phyloP scores from a whole-genome alignment of 2,888 invertebrate genomes.

The Ochlodes sylvanus region DNA sequence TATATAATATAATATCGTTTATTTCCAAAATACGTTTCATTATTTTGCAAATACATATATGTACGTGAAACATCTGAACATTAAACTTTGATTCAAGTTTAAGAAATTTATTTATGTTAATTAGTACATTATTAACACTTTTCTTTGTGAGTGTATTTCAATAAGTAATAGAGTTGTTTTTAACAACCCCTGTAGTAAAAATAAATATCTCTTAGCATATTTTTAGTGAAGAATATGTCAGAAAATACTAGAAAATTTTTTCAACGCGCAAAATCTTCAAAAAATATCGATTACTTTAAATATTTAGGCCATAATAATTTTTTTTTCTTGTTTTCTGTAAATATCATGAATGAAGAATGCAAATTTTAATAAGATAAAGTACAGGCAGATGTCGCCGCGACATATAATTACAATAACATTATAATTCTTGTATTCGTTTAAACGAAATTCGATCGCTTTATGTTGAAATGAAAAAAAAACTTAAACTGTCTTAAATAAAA shows the following conservation, averaged over 20 bases:
- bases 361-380: slow-evolving; percentile 68
- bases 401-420: slow-evolving; percentile 41
- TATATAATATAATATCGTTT: neutral
- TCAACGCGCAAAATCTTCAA: neutral
- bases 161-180: neutral
- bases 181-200: neutral
- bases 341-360: neutral
- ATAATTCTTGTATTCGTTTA: slow-evolving; percentile 29
- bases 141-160: slow-evolving; percentile 4
- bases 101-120: neutral
- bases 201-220: slow-evolving; percentile 20
- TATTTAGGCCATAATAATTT: slow-evolving; percentile 21
- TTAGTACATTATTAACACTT: neutral
- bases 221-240: slow-evolving; percentile 28
- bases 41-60: neutral
- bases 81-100: slow-evolving; percentile 3
- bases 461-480: slow-evolving; percentile 21
- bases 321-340: neutral
- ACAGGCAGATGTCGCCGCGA: slow-evolving; percentile 75
- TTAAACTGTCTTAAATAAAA: slow-evolving; percentile 27
- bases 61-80: neutral
- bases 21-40: neutral
- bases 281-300: slow-evolving; percentile 4
- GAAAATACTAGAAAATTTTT: slow-evolving; percentile 20
- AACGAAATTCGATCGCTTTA: slow-evolving; percentile 28